Evolutionary conservation across 2,797 vertebrate species (phyloP).

Genomic region (Fistularia tabacaria): DNA sequence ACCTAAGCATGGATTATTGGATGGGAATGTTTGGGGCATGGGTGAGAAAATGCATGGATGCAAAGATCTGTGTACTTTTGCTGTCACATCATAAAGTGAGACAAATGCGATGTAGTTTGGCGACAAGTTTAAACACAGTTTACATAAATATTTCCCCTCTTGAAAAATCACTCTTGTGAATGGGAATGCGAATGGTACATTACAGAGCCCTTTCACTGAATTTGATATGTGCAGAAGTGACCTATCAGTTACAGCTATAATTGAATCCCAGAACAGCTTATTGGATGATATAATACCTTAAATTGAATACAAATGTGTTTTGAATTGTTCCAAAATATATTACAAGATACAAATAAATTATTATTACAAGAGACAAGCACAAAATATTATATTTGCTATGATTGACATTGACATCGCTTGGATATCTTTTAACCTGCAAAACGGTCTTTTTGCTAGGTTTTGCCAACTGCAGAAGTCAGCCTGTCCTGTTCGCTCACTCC

Average conservation of each 20-base stretch:
- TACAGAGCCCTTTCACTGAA: too few relatives aligned
- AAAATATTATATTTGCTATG: conserved; percentile 21
- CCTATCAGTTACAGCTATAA: too few relatives aligned
- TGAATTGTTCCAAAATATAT: too few relatives aligned
- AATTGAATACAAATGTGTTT: too few relatives aligned
- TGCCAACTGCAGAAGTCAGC: conserved; percentile 40
- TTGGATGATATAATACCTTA: too few relatives aligned
- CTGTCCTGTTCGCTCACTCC: conserved; percentile 41
- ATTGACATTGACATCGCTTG: conserved; percentile 33
- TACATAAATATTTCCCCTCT: conserved; percentile 23
- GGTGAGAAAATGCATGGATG: conserved; percentile 19
- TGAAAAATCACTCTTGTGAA: too few relatives aligned
- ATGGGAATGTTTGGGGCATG: conserved; percentile 10
- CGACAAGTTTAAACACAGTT: conserved; percentile 35
- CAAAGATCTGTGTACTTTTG: conserved; percentile 31
- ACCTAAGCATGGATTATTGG: conserved; percentile 3
- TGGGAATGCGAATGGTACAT: too few relatives aligned
- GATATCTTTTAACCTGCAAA: conserved; percentile 20
- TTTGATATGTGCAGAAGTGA: too few relatives aligned
- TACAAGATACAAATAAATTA: too few relatives aligned
- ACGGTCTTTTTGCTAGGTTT: conserved; percentile 29
- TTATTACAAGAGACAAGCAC: too few relatives aligned
- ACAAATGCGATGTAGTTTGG: conserved; percentile 20
- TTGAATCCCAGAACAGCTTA: too few relatives aligned
- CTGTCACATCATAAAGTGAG: conserved; percentile 8